Percentiles rank a stretch among this genome's conserved stretches.
Conservation (phyloP, 2,888 invertebrate genomes). For the Oxytorus armatus region DNA sequence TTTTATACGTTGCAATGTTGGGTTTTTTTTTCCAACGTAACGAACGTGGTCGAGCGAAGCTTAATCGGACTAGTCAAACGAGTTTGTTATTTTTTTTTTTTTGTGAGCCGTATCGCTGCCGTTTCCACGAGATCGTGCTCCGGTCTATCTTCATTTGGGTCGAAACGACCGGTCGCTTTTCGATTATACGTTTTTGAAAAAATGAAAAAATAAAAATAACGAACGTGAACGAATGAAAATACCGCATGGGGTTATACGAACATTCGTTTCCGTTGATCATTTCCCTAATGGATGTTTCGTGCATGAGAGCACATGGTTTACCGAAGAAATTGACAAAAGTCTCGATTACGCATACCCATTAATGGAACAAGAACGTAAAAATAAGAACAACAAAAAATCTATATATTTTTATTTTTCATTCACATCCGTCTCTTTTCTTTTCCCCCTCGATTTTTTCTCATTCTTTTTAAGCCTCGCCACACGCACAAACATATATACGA, state of each 20-base stretch:
- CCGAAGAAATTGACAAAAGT: background rate
- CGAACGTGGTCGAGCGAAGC: constrained; percentile 40
- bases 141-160: constrained; percentile 24
- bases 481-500: background rate
- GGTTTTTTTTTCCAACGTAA: constrained; percentile 8
- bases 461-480: background rate
- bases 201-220: background rate
- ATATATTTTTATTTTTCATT: background rate
- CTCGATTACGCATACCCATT: background rate
- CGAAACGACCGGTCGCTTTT: constrained; percentile 23
- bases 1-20: background rate
- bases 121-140: background rate
- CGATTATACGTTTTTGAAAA: constrained; percentile 28
- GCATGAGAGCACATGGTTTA: background rate
- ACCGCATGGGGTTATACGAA: background rate
- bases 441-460: background rate
- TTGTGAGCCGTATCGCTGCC: background rate
- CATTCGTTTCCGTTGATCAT: constrained; percentile 3
- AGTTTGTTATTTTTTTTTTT: constrained; percentile 12
- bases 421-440: background rate
- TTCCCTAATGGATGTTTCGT: constrained; percentile 20
- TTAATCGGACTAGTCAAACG: constrained; percentile 32
- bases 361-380: background rate
- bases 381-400: background rate
- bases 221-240: constrained; percentile 16